phyloP scores from a whole-genome alignment of 2,797 vertebrate genomes.

The Coccyzus lansbergi region DNA sequence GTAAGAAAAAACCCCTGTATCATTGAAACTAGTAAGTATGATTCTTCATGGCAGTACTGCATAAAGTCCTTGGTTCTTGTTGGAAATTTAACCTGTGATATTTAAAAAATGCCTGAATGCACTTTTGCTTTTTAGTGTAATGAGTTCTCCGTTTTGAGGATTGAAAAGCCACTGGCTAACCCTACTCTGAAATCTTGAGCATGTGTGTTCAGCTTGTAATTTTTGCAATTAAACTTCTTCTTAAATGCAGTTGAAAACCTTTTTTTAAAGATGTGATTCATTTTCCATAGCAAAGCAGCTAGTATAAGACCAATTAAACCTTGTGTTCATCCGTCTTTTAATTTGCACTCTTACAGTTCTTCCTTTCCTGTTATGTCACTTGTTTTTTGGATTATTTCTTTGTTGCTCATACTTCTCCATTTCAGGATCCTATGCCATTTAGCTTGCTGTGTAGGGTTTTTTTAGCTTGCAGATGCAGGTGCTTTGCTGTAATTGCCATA shows the following conservation, averaged over 20 bases:
- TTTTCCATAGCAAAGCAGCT: background rate
- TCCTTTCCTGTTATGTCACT: background rate
- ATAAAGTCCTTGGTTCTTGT: background rate
- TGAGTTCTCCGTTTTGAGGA: background rate
- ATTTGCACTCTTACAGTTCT: background rate
- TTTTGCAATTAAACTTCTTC: background rate
- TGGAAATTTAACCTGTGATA: background rate
- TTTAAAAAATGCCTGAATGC: background rate
- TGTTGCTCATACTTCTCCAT: background rate
- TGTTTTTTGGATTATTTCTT: background rate
- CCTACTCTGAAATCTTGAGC: background rate
- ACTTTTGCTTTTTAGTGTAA: background rate
- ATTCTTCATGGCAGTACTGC: background rate
- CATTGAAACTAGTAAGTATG: background rate
- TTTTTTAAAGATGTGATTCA: background rate
- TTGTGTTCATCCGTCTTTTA: background rate
- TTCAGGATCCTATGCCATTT: background rate
- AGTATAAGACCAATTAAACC: background rate
- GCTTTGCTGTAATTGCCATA: background rate
- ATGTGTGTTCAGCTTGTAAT: background rate
- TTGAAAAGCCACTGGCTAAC: background rate
- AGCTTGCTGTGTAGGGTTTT: background rate
- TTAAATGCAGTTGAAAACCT: background rate
- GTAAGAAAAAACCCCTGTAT: slow-evolving; percentile 74
- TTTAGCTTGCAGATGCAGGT: background rate